A percentile compares a stretch with the other conserved stretches of the same genome.
These are phyloP conservation scores for Scolopax mira DNA, from an alignment of 2,113 vertebrate species.

Conservation along the genomic window DNA sequence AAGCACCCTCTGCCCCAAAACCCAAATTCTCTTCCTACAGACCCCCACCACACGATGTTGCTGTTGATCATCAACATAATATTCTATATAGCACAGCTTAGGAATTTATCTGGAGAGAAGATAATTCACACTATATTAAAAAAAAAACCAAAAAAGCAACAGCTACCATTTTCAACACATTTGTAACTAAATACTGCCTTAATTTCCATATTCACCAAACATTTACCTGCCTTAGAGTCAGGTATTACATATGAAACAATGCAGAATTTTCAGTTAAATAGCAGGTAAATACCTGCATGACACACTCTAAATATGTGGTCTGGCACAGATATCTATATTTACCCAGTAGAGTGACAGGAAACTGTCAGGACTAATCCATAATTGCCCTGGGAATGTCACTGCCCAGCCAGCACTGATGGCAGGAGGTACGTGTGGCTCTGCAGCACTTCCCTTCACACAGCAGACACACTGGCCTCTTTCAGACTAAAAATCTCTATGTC, in stretches of 20 bases:
- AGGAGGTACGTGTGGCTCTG: rapidly evolving
- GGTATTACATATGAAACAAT: neutral
- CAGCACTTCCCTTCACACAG: neutral
- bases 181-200: neutral
- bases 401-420: neutral
- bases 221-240: neutral
- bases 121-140: neutral
- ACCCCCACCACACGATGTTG: neutral
- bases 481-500: rapidly evolving
- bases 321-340: neutral
- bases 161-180: neutral
- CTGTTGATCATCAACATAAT: neutral
- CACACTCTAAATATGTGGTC: neutral
- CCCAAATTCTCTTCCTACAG: neutral
- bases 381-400: neutral
- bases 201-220: neutral
- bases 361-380: neutral
- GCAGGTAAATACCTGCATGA: neutral
- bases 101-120: neutral
- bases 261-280: neutral
- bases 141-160: neutral
- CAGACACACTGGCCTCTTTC: neutral
- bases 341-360: neutral
- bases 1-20: neutral
- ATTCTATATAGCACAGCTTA: neutral